Conservation (phyloP, 2,113 vertebrate genomes). For the Antechinus stuartii region DNA sequence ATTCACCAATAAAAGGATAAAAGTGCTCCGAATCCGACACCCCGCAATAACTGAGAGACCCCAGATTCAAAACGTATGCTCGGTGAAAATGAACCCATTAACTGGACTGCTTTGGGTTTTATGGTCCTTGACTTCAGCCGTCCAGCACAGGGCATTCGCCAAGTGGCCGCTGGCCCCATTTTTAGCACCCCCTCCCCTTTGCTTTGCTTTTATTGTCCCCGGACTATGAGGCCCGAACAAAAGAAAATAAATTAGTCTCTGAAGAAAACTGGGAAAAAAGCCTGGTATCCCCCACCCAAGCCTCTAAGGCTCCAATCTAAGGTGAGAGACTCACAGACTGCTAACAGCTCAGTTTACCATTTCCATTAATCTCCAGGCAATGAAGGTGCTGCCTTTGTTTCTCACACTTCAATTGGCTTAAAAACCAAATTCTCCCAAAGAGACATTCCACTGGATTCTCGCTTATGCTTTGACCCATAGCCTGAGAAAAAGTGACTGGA, state of each 20-base stretch:
- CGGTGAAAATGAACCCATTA: slow-evolving; percentile 71
- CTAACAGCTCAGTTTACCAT: background rate
- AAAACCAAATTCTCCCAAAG: slow-evolving; percentile 15
- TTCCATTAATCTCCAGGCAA: slow-evolving; percentile 1
- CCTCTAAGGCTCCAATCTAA: slow-evolving; percentile 50
- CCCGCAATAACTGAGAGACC: slow-evolving; percentile 72
- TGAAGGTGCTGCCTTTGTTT: background rate
- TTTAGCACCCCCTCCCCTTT: background rate
- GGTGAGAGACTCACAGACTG: background rate
- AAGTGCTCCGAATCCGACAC: slow-evolving; percentile 80
- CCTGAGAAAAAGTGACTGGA: background rate
- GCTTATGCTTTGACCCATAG: background rate
- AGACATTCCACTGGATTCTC: background rate
- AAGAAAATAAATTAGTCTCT: slow-evolving; percentile 46
- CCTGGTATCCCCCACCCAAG: background rate
- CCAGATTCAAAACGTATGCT: slow-evolving; percentile 83
- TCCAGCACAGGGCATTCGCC: slow-evolving; percentile 15
- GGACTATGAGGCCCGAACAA: slow-evolving; percentile 57
- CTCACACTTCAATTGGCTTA: background rate
- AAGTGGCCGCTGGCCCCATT: background rate
- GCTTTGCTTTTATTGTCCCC: slow-evolving; percentile 63
- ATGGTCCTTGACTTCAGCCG: slow-evolving; percentile 51
- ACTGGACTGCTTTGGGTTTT: slow-evolving; percentile 56
- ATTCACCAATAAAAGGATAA: slow-evolving; percentile 88
- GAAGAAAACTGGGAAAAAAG: slow-evolving; percentile 59